phyloP scores from a whole-genome alignment of 2,797 vertebrate genomes.

The Hemitrygon akajei region DNA sequence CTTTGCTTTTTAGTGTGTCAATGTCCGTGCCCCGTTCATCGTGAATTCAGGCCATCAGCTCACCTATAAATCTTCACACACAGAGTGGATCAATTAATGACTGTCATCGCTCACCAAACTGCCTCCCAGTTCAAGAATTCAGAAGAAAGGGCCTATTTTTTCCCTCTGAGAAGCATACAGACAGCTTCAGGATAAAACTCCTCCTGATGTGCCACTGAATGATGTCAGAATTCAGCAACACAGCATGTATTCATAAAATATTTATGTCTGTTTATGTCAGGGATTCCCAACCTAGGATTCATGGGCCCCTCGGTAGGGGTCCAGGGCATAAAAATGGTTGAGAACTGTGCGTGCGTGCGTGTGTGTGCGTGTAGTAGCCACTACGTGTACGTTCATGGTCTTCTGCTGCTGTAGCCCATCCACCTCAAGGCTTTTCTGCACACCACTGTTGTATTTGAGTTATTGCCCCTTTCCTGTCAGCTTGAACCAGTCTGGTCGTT shows the following conservation, averaged over 20 bases:
- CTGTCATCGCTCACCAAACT: neutral
- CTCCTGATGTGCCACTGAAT: neutral
- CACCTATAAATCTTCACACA: neutral
- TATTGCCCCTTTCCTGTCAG: too few species aligned
- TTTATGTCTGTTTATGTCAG: neutral
- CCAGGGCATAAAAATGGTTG: too few species aligned
- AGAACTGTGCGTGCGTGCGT: neutral
- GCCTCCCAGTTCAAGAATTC: neutral
- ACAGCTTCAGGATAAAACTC: neutral
- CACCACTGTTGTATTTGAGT: too few species aligned
- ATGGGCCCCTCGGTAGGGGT: too few species aligned
- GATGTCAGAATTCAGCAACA: neutral
- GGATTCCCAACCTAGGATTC: too few species aligned
- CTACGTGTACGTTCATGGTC: too few species aligned
- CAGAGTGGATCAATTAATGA: neutral
- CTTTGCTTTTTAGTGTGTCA: neutral
- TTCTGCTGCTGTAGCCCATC: too few species aligned
- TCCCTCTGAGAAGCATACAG: neutral
- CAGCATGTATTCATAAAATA: neutral
- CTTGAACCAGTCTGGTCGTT: too few species aligned
- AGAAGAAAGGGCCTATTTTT: neutral
- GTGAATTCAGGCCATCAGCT: neutral
- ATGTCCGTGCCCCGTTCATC: neutral
- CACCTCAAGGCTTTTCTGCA: too few species aligned
- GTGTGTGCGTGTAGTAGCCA: neutral